Conservation (phyloP, 2,113 vertebrate genomes). For the Otocyon megalotis region DNA sequence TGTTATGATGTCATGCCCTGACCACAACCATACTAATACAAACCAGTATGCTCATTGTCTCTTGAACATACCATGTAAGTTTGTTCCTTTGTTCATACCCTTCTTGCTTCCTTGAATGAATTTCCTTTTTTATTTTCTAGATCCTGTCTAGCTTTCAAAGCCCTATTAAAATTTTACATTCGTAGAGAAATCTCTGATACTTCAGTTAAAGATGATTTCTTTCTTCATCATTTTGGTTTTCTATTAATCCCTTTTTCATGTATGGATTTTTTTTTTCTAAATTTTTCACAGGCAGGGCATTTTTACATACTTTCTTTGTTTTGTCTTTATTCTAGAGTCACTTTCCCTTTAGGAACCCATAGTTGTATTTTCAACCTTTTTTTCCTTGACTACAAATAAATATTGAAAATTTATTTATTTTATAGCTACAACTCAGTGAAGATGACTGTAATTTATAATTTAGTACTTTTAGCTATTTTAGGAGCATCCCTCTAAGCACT, state of each 20-base stretch:
- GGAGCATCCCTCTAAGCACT: not conserved
- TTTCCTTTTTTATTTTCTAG: not conserved
- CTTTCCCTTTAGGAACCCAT: not conserved
- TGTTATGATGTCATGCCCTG: not conserved
- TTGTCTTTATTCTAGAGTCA: not conserved
- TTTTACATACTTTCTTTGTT: not conserved
- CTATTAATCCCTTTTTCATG: not conserved
- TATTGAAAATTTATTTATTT: conserved; percentile 11
- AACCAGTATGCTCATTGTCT: not conserved
- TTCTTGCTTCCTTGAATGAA: not conserved
- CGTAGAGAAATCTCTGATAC: not conserved
- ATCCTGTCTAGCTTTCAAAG: not conserved
- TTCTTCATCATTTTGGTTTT: conserved; percentile 2
- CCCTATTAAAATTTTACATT: not conserved
- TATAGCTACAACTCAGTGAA: not conserved
- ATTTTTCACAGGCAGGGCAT: not conserved
- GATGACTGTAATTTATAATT: not conserved
- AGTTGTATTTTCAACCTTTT: not conserved
- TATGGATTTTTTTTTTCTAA: not conserved
- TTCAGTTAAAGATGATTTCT: not conserved
- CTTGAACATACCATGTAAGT: not conserved
- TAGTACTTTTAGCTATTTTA: not conserved
- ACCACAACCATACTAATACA: not conserved
- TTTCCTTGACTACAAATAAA: not conserved
- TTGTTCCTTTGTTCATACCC: not conserved